Base-by-base conservation (phyloP, 2,113 vertebrate genomes). In the Erythrolamprus reginae region DNA sequence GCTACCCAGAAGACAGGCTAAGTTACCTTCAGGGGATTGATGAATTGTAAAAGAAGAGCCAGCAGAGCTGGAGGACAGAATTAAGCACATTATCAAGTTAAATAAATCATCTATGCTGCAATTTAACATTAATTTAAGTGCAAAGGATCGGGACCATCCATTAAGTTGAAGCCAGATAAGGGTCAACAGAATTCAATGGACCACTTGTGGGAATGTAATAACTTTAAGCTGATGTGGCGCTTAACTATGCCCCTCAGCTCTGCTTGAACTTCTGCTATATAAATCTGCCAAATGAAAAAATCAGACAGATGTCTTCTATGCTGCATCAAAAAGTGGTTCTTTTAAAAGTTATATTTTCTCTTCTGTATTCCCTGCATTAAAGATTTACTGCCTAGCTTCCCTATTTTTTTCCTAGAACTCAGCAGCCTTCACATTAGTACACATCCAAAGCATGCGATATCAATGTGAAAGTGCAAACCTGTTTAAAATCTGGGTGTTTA, bases 401-500 rank as follows among this genome's bases (percentile, higher is more conserved):
- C 10, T 3, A 33, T 65, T 10, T 38, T 24, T 26, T 87, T 58
- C 70, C 52, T 87, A 70, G 51, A 82, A 26, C 26, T 82, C 42
- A 47, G 84, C 48, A 87, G 83, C 5, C 65, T 9, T 38, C 70
- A 10, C 70, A 55, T 56, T 28, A 13, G 26, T 84, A 33, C 8
- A n/a, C 19, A 42, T 53, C 65, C 88, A 56, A 53, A 55, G 82
- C 52, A 47, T 38, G 26, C 26, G 38, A 13, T 61, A 61, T 12
- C 28, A 58, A 90, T 61, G 33, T 51, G 45, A 65, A 28, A 56
- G 5, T 53, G 48, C 28, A 26, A 42, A 53, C 21, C 87, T 88
- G 47, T 84, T 93, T 93, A 89, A 91, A 91, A 83, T 88, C 88
- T 89, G 86, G 89, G 19, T 84, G 86, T 89, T 90, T 88, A 85